These are phyloP conservation scores for Esox lucius DNA, from an alignment of 2,797 vertebrate species.

Conservation along the genomic window DNA sequence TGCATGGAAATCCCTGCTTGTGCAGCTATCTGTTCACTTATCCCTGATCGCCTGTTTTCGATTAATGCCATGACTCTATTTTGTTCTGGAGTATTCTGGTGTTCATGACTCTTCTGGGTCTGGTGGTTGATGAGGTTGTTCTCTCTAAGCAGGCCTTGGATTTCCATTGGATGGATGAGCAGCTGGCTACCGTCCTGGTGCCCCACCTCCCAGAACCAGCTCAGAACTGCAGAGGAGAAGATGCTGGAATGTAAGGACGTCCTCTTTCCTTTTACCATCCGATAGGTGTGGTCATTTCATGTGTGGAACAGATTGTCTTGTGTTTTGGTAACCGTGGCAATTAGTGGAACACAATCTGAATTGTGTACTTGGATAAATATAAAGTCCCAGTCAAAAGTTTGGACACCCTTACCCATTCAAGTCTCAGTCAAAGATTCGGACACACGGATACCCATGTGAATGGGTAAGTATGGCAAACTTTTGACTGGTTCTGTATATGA, in stretches of 20 bases:
- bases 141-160: conserved; percentile 77
- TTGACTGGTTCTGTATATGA: too few relatives aligned
- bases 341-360: not conserved
- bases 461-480: too few relatives aligned
- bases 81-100: not conserved
- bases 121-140: not conserved
- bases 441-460: too few relatives aligned
- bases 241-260: conserved; percentile 88
- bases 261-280: conserved; percentile 11
- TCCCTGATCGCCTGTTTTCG: not conserved
- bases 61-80: not conserved
- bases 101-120: not conserved
- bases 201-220: conserved; percentile 84
- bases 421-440: too few relatives aligned
- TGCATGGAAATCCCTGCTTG: not conserved
- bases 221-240: conserved; percentile 87
- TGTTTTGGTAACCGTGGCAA: not conserved
- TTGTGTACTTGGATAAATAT: too few relatives aligned
- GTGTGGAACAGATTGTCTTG: too few relatives aligned
- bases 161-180: conserved; percentile 74
- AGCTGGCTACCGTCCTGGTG: conserved; percentile 94
- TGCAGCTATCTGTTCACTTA: not conserved
- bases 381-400: too few relatives aligned
- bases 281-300: too few relatives aligned
- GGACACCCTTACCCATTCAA: too few relatives aligned